These are phyloP conservation scores for Smutsia temminckii DNA, from an alignment of 2,797 vertebrate genomes.

Conservation along the genomic window DNA sequence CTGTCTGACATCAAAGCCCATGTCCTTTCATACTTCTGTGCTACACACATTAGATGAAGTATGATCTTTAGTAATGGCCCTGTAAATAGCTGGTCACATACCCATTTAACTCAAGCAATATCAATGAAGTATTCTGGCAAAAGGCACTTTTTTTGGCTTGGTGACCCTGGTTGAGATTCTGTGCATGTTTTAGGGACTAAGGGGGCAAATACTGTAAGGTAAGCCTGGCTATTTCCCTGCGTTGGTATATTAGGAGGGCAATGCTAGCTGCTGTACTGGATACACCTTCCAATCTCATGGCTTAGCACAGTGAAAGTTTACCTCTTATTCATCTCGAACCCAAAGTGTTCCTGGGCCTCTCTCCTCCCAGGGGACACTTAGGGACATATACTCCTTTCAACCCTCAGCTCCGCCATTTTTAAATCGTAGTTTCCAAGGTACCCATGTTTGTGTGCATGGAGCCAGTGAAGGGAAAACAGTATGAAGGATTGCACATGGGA, in stretches of 20 bases:
- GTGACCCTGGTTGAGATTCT: not conserved
- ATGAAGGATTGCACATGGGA: not conserved
- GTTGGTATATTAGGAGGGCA: not conserved
- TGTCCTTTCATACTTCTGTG: not conserved
- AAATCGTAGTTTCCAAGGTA: not conserved
- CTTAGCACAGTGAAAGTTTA: constrained; percentile 11
- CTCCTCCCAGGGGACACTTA: not conserved
- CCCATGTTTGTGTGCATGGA: not conserved
- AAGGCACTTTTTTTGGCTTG: constrained; percentile 12
- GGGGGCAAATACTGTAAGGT: not conserved
- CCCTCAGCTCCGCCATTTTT: not conserved
- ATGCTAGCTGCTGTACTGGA: not conserved
- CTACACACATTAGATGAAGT: constrained; percentile 53
- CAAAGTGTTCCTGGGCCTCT: not conserved
- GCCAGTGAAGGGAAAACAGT: not conserved
- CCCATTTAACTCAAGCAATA: constrained; percentile 44
- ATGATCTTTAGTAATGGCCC: constrained; percentile 59
- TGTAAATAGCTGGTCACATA: constrained; percentile 48
- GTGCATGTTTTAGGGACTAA: not conserved
- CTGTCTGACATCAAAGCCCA: constrained; percentile 67
- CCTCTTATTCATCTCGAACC: not conserved
- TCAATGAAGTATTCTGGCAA: constrained; percentile 45
- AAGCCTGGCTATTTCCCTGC: not conserved
- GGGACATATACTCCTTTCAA: not conserved
- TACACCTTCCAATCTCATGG: constrained; percentile 42